Evolutionary conservation across 2,113 vertebrate genomes (phyloP).

Genomic region (Lepisosteus osseus): DNA sequence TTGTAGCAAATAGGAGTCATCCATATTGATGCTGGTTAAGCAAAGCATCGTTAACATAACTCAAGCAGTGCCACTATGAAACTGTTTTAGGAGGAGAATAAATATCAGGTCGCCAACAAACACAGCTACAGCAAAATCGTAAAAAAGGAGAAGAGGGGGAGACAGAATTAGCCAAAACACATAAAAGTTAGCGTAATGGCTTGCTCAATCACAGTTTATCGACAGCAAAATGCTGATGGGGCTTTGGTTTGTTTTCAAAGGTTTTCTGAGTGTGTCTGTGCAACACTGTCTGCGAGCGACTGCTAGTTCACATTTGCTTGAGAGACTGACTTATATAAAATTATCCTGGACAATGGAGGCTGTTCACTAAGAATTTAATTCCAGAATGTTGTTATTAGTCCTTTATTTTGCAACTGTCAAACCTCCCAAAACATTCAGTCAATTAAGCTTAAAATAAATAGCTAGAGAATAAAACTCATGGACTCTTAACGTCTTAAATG

Average conservation of each 20-base stretch:
- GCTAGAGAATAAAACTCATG: constrained; percentile 23
- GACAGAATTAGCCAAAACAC: constrained; percentile 1
- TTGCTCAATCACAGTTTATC: constrained; percentile 1
- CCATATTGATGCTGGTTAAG: constrained; percentile 63
- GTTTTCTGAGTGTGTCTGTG: neutral
- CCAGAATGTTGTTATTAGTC: constrained; percentile 12
- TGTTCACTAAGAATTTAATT: constrained; percentile 3
- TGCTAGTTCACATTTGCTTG: too few relatives aligned
- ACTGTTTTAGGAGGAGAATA: constrained; percentile 37
- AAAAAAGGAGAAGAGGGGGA: neutral
- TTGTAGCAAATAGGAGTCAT: constrained; percentile 53
- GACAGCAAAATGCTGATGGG: too few relatives aligned
- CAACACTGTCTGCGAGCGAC: neutral
- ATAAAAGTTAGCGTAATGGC: neutral
- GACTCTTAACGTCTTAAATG: constrained; percentile 35
- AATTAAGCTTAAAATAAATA: constrained; percentile 22
- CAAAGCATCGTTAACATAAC: constrained; percentile 61
- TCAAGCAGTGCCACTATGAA: constrained; percentile 46
- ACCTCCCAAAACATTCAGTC: constrained; percentile 11
- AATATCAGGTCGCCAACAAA: constrained; percentile 3
- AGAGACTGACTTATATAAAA: neutral
- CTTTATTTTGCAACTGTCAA: constrained; percentile 19
- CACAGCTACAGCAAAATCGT: constrained; percentile 12
- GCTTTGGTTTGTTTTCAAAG: neutral
- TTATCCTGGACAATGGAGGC: neutral